A percentile compares a stretch with the other conserved stretches of the same genome.
phyloP scores from a whole-genome alignment of 2,888 invertebrate species.

The Callyntrura sp. region DNA sequence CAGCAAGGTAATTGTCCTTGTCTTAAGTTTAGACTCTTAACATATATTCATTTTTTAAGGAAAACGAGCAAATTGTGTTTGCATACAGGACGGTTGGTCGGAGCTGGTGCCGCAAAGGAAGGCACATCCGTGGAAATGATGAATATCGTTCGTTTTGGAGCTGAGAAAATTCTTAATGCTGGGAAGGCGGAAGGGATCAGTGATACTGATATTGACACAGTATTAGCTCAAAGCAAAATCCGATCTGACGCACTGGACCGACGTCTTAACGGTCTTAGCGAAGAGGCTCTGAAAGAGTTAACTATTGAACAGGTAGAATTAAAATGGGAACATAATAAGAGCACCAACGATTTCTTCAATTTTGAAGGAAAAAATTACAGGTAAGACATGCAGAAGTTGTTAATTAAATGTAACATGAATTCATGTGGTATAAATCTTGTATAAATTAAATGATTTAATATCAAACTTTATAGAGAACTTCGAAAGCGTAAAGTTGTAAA shows the following conservation, averaged over 20 bases:
- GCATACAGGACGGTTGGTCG: constrained; percentile 79
- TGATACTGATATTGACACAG: constrained; percentile 82
- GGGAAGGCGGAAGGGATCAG: constrained; percentile 61
- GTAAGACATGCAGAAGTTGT: constrained; percentile 41
- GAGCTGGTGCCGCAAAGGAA: neutral
- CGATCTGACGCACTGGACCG: constrained; percentile 72
- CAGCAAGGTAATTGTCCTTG: constrained; percentile 86
- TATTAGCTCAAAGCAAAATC: constrained; percentile 78
- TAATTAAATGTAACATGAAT: neutral
- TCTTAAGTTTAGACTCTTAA: neutral
- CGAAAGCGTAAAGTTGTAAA: constrained; percentile 52
- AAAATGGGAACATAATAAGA: constrained; percentile 16
- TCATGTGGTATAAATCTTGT: neutral
- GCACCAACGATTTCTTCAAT: constrained; percentile 47
- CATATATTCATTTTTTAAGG: neutral
- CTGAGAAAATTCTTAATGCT: constrained; percentile 76
- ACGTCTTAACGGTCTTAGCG: constrained; percentile 56
- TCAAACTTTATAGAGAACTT: constrained; percentile 45
- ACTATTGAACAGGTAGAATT: constrained; percentile 71
- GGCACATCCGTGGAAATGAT: constrained; percentile 72
- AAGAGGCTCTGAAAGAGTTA: constrained; percentile 41
- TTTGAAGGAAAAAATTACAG: constrained; percentile 83
- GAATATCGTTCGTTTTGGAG: constrained; percentile 80
- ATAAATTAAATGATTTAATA: neutral
- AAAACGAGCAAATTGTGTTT: too few relatives aligned